Evolutionary conservation across 37 sponge, comb jelly and placozoan species (phyloP), one percentile per base, ranked within the genome.

Genomic region (Bolinopsis microptera): DNA sequence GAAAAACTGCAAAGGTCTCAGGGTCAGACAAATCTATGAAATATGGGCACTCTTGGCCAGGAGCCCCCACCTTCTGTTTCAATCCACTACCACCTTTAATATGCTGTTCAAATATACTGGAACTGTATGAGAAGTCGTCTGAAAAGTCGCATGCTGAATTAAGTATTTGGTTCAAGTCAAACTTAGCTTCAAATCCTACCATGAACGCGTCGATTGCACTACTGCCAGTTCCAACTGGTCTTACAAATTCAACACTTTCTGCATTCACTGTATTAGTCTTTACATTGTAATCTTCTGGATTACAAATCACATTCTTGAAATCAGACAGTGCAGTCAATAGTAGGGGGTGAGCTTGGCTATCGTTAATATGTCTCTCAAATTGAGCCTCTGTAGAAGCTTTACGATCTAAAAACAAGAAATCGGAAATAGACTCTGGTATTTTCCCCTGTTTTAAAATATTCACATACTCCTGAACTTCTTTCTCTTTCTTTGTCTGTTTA

Each of bases 251-350:
- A 48, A 48, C 61, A 18, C 9, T 48, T 48, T 48, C 61, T 48
- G 61, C 9, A 48, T 13, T 18, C 5, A 48, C 61, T 18, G 5
- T 13, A 18, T 48, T 16, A 13, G 13, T 35, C 80, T 32, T 16
- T 3, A 18, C 21, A 18, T 35, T 16, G 32, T 77, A 32, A 22
- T 1, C 35, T 35, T 35, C 80, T 35, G 80, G 37, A 35, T 77
- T 32, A 2, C 35, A 35, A 35, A 18, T 32, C 5, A 16, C 27
- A 0, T 77, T 35, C 21, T 77, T 77, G 21, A 77, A 77, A 77
- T 77, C 80, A 32, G 32, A 77, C 5, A 77, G 1, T 1, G 80
- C 80, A 35, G 80, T 32, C 80, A 77, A 18, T 77, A 77, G 33
- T 8, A 77, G 16, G 13, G 80, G 80, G 1, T 27, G 80, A 3